A percentile compares a stretch with the other conserved stretches of the same genome.
These are phyloP conservation scores for Aphaenogaster floridana DNA, from an alignment of 1,140 invertebrate species.

Conservation along the genomic window DNA sequence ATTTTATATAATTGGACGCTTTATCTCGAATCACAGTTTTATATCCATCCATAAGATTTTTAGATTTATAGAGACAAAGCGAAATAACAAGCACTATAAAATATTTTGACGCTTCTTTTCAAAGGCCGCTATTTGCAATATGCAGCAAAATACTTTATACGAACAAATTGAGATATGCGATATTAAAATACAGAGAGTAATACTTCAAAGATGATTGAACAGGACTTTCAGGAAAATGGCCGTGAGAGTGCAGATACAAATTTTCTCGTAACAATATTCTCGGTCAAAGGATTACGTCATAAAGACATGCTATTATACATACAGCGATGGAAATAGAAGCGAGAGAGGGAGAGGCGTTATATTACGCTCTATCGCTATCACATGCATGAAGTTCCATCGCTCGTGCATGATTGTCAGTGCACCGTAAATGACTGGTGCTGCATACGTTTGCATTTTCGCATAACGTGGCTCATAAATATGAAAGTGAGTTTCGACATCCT, in stretches of 20 bases:
- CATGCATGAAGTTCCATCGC: slow-evolving; percentile 61
- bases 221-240: slow-evolving; percentile 59
- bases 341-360: slow-evolving; percentile 45
- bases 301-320: slow-evolving; percentile 65
- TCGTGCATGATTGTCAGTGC: slow-evolving; percentile 52
- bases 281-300: slow-evolving; percentile 65
- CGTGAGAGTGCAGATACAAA: slow-evolving; percentile 55
- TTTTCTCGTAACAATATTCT: slow-evolving; percentile 64
- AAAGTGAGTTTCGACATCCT: slow-evolving; percentile 56
- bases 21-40: not conserved
- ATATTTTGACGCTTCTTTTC: not conserved
- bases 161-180: slow-evolving; percentile 60
- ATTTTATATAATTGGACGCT: not conserved
- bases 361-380: slow-evolving; percentile 60
- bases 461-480: slow-evolving; percentile 66
- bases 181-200: slow-evolving; percentile 63
- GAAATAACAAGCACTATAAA: slow-evolving; percentile 11
- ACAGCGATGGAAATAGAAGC: slow-evolving; percentile 57
- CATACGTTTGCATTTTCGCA: slow-evolving; percentile 67
- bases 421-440: slow-evolving; percentile 61
- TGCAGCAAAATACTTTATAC: slow-evolving; percentile 46
- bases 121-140: slow-evolving; percentile 45
- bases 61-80: not conserved
- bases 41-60: not conserved
- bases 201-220: slow-evolving; percentile 66